Evolutionary conservation across 2,888 invertebrate genomes (phyloP).

Genomic region (Dasypolia templi): DNA sequence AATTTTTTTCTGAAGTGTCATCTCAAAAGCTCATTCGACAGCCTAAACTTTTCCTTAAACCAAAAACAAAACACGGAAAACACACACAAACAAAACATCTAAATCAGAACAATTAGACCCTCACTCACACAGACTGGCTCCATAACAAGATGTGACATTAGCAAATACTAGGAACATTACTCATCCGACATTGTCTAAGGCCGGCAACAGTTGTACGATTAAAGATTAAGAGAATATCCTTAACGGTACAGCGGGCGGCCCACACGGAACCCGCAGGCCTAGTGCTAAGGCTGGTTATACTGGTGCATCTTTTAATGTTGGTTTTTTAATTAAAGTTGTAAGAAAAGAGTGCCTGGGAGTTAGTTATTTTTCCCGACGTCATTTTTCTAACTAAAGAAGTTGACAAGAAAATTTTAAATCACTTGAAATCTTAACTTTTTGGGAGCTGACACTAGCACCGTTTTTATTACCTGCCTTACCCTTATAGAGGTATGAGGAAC

Average conservation of each 20-base stretch:
- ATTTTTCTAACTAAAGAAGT: not conserved
- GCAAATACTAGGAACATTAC: constrained; percentile 80
- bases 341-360: not conserved
- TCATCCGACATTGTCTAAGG: constrained; percentile 85
- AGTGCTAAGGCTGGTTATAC: constrained; percentile 50
- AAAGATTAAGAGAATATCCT: constrained; percentile 84
- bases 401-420: no score
- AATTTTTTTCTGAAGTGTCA: not conserved
- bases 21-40: not conserved
- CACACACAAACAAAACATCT: constrained; percentile 20
- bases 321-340: not conserved
- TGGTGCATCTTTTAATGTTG: constrained; percentile 16
- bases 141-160: constrained; percentile 84
- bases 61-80: not conserved
- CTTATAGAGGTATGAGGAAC: no score
- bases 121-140: constrained; percentile 51
- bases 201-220: constrained; percentile 83
- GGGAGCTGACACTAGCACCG: no score
- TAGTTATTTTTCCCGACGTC: no score
- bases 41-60: not conserved
- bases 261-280: constrained; percentile 75
- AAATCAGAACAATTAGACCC: constrained; percentile 50
- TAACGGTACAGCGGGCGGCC: constrained; percentile 84
- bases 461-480: no score
- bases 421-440: no score